A percentile compares a stretch with the other conserved stretches of the same genome.
These are phyloP conservation scores for Gymnarchus niloticus DNA, from an alignment of 2,113 vertebrate species.

Conservation along the genomic window DNA sequence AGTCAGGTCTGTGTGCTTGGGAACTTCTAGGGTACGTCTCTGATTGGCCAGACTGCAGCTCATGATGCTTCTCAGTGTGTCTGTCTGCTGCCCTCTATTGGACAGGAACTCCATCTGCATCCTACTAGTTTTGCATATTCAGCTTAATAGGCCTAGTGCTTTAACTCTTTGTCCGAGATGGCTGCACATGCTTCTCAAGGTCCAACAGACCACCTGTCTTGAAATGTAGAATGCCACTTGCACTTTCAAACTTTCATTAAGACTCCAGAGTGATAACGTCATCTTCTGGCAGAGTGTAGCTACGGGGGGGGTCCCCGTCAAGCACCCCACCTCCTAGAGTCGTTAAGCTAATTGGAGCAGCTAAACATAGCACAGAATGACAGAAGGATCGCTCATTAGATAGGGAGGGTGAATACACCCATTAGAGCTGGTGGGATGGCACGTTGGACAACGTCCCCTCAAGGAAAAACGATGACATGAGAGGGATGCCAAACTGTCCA, in stretches of 20 bases:
- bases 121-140: not conserved
- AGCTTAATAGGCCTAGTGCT: not conserved
- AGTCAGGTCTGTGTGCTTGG: too few relatives aligned
- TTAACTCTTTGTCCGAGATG: not conserved
- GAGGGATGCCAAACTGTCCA: not conserved
- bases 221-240: not conserved
- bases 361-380: conserved; percentile 5
- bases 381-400: conserved; percentile 10
- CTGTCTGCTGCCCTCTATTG: not conserved
- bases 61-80: conserved; percentile 11
- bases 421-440: not conserved
- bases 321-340: not conserved
- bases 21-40: too few relatives aligned
- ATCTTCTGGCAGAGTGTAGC: not conserved
- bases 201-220: not conserved
- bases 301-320: not conserved
- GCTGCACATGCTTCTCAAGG: not conserved
- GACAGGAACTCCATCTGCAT: not conserved
- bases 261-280: not conserved
- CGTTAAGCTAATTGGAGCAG: conserved; percentile 15
- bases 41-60: conserved; percentile 35
- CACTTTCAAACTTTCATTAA: not conserved
- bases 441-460: too few relatives aligned
- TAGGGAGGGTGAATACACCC: not conserved
- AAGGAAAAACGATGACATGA: not conserved